Conservation (phyloP, 2,113 vertebrate species). For the Felis chaus region DNA sequence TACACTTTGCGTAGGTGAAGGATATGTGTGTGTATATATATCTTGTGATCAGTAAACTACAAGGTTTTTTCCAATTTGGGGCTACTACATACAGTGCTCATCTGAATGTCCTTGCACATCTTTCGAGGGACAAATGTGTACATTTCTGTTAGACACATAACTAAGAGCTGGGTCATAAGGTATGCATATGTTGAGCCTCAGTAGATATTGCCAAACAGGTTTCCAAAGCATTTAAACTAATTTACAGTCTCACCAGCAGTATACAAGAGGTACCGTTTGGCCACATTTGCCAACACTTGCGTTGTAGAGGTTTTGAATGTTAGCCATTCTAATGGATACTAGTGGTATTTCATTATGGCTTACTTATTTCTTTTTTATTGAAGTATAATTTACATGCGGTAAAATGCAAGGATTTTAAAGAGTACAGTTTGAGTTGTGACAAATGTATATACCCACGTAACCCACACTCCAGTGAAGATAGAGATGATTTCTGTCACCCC, state of each 20-base stretch:
- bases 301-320: conserved; percentile 32
- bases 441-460: not conserved
- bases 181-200: not conserved
- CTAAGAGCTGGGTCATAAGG: not conserved
- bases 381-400: not conserved
- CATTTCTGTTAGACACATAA: conserved; percentile 27
- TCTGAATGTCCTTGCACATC: not conserved
- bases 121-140: not conserved
- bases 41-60: too few relatives aligned
- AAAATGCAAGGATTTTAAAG: conserved; percentile 32
- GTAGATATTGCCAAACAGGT: not conserved
- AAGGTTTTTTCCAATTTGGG: not conserved
- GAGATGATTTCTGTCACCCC: not conserved
- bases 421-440: conserved; percentile 1
- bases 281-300: not conserved
- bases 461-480: not conserved
- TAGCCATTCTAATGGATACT: conserved; percentile 6
- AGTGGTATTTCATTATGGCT: not conserved
- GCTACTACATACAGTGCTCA: not conserved
- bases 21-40: not conserved
- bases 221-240: conserved; percentile 45
- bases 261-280: not conserved
- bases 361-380: conserved; percentile 1
- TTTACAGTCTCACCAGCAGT: not conserved
- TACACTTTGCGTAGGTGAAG: not conserved